phyloP scores from a whole-genome alignment of 2,113 vertebrate genomes.

The Gasterosteus nipponicus region DNA sequence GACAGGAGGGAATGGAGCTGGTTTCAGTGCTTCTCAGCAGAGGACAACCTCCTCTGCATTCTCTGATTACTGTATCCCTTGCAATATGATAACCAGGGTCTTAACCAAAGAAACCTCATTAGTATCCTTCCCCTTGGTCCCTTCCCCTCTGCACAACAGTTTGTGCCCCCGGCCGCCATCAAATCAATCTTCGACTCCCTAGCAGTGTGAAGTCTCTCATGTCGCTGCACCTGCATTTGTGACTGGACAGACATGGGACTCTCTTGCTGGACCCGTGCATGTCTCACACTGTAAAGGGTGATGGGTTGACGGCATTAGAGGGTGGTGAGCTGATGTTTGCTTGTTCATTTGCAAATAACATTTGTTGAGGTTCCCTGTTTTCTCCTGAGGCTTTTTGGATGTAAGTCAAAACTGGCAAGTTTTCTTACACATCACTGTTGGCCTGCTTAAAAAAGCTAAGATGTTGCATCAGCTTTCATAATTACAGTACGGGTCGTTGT shows the following conservation, averaged over 20 bases:
- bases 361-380: not conserved
- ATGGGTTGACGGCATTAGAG: not conserved
- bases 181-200: conserved; percentile 45
- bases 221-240: conserved; percentile 48
- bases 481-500: not conserved
- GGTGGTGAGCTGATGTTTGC: not conserved
- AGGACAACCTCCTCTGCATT: not conserved
- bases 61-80: not conserved
- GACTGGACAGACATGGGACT: conserved; percentile 46
- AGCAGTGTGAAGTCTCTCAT: conserved; percentile 38
- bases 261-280: conserved; percentile 26
- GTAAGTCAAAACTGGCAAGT: not conserved
- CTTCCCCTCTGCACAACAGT: not conserved
- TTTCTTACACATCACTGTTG: conserved; percentile 13
- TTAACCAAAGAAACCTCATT: not conserved
- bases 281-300: conserved; percentile 8
- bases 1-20: not conserved
- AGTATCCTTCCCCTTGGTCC: not conserved
- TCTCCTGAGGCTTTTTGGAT: not conserved
- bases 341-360: conserved; percentile 7
- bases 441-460: not conserved
- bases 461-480: not conserved
- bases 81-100: not conserved
- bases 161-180: conserved; percentile 17
- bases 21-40: too few relatives aligned